phyloP scores from a whole-genome alignment of 2,797 vertebrate genomes.

The Nothura maculosa region DNA sequence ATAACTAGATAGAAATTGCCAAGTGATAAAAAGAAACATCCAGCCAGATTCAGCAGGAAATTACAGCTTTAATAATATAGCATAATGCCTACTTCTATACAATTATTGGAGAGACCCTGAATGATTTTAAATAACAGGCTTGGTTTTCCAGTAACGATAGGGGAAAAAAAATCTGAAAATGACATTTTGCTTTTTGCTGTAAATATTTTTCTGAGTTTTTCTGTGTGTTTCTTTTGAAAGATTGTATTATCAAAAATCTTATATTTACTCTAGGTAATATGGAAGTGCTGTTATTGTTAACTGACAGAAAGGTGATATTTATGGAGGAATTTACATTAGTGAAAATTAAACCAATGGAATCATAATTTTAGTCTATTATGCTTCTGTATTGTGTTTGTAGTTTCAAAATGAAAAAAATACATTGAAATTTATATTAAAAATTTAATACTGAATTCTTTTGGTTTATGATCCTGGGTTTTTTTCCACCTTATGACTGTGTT shows the following conservation, averaged over 20 bases:
- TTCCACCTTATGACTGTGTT: neutral
- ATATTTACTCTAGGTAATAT: slow-evolving; percentile 50
- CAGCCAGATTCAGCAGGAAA: slow-evolving; percentile 96
- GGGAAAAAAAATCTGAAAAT: slow-evolving; percentile 85
- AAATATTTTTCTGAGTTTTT: slow-evolving; percentile 83
- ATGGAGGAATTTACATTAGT: slow-evolving; percentile 69
- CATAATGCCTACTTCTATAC: slow-evolving; percentile 93
- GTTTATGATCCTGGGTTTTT: neutral
- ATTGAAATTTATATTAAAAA: neutral
- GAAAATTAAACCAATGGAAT: slow-evolving; percentile 70
- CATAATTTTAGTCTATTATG: slow-evolving; percentile 33
- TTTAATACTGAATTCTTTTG: neutral
- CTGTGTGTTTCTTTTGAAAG: slow-evolving; percentile 20
- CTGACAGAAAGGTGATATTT: slow-evolving; percentile 52
- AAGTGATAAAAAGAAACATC: slow-evolving; percentile 98
- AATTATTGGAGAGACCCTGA: slow-evolving; percentile 91
- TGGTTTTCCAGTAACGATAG: slow-evolving; percentile 87
- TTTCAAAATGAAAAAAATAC: neutral
- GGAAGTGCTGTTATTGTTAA: slow-evolving; percentile 66
- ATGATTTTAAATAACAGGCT: slow-evolving; percentile 90
- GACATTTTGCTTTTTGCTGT: slow-evolving; percentile 88
- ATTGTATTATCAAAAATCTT: slow-evolving; percentile 76
- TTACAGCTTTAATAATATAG: slow-evolving; percentile 98
- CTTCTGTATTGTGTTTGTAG: neutral
- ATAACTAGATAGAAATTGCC: slow-evolving; percentile 98